A percentile compares a stretch with the other conserved stretches of the same genome.
Evolutionary conservation across 2,797 vertebrate species (phyloP).

Genomic region (Knipowitschia caucasica): DNA sequence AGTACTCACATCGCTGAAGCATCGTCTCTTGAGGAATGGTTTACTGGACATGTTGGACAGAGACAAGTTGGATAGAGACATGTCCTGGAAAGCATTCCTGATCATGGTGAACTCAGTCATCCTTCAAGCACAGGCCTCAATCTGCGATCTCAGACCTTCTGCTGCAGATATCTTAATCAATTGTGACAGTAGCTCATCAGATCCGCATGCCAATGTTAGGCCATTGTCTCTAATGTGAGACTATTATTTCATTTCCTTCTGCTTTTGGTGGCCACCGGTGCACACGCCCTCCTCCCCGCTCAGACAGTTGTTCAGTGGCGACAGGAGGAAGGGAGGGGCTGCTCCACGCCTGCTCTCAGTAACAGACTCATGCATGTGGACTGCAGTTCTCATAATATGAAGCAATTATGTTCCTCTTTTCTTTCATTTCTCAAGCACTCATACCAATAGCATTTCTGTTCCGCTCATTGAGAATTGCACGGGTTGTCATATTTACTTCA

Average conservation of each 20-base stretch:
- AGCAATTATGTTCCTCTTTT: conserved; percentile 51
- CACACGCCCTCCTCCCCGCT: conserved; percentile 14
- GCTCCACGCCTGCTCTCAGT: conserved; percentile 29
- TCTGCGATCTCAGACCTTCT: conserved; percentile 11
- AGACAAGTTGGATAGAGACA: too few species aligned
- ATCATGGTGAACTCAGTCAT: conserved; percentile 60
- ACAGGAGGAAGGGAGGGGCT: conserved; percentile 49
- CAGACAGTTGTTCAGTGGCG: conserved; percentile 46
- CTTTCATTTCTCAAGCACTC: conserved; percentile 27
- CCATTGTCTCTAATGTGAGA: conserved; percentile 35
- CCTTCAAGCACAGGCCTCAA: conserved; percentile 26
- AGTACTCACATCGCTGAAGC: conserved; percentile 76
- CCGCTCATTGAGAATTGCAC: neutral
- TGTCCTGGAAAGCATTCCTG: conserved; percentile 41
- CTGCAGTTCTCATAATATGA: conserved; percentile 35
- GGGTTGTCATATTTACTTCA: conserved; percentile 3
- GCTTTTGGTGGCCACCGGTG: conserved; percentile 32
- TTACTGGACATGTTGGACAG: too few species aligned
- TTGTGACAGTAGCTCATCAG: conserved; percentile 31
- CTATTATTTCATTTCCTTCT: conserved; percentile 49
- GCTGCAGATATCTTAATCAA: conserved; percentile 18
- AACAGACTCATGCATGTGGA: conserved; percentile 17
- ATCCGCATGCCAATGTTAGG: conserved; percentile 15
- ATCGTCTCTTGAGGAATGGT: conserved; percentile 58
- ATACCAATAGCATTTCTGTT: conserved; percentile 3